Base-by-base conservation (phyloP, 2,888 invertebrate genomes). In the Agonopterix alstromeriana region DNA sequence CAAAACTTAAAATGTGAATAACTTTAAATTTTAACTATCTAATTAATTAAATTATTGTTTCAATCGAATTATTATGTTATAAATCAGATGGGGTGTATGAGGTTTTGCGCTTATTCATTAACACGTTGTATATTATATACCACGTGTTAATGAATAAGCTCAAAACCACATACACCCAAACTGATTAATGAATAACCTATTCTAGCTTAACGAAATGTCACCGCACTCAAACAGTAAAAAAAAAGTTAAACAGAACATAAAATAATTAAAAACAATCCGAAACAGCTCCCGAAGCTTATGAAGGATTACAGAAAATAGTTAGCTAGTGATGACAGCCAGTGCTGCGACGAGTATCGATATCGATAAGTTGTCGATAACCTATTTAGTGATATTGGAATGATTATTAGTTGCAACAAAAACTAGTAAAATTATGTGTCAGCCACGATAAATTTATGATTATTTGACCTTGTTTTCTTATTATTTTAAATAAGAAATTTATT, bases 251-350 rank as follows among this genome's bases (percentile, higher is more conserved):
- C n/a, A 38, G n/a, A 10, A 60, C 61, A 49, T 49, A 53, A 64
- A 70, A 62, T 67, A 66, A 38, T 38, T 70, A 69, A 70, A 65
- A 68, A 62, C 66, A 65, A 66, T 65, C 65, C 65, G 54, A 56
- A 54, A 54, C 64, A 55, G 53, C 62, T 60, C 59, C 59, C 44
- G 42, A 41, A 52, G 70, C 75, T 74, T 74, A 73, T 57, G 61
- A 49, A 53, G 69, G 77, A 76, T 79, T 80, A 79, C 10, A 70
- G 70, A 68, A 67, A 69, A 69, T 57, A 72, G 51, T 51, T 41
- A 35, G 47, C 41, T 36, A 70, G 71, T 58, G 70, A 48, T 56
- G 38, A 48, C 51, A 42, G 35, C 40, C 43, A 47, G 8, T 42
- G 14, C 4, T 43, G 46, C 10, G 11, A 35, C 43, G 42, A 53